Percentiles rank a stretch among this genome's conserved stretches.
These are phyloP conservation scores for Acomys russatus DNA, from an alignment of 2,797 vertebrate species.

Conservation along the genomic window DNA sequence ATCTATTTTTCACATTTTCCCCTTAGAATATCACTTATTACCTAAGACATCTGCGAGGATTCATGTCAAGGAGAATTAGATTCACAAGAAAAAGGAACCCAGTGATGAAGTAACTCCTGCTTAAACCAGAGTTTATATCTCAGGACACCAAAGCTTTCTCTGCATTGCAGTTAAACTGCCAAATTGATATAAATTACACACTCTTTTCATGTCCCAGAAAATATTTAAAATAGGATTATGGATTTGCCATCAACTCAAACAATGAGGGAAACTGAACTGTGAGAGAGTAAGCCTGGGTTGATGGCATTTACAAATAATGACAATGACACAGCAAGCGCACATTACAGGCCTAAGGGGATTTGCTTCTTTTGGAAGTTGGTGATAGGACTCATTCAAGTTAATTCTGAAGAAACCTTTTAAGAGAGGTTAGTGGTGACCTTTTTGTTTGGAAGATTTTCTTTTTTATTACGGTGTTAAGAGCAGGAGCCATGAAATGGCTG, in stretches of 20 bases:
- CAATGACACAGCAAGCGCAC: not conserved
- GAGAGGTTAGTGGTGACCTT: not conserved
- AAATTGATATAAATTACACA: not conserved
- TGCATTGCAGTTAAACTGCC: not conserved
- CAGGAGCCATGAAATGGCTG: not conserved
- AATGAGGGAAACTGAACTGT: not conserved
- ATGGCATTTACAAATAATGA: not conserved
- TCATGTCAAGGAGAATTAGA: not conserved
- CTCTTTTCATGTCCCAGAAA: not conserved
- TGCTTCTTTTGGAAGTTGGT: not conserved
- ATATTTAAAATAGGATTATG: not conserved
- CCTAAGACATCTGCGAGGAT: not conserved
- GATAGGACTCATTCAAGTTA: not conserved
- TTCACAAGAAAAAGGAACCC: not conserved
- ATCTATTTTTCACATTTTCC: not conserved
- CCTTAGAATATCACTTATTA: not conserved
- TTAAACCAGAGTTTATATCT: not conserved
- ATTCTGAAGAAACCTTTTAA: not conserved
- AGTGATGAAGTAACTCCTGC: not conserved
- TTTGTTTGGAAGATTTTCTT: not conserved
- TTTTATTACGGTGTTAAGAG: not conserved
- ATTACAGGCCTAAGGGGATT: not conserved
- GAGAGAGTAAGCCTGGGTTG: not conserved
- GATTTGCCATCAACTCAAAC: not conserved
- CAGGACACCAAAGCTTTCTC: not conserved